Percentiles rank a stretch among this genome's conserved stretches.
Conservation (phyloP, 2,888 invertebrate genomes). For the Bimastos eiseni region DNA sequence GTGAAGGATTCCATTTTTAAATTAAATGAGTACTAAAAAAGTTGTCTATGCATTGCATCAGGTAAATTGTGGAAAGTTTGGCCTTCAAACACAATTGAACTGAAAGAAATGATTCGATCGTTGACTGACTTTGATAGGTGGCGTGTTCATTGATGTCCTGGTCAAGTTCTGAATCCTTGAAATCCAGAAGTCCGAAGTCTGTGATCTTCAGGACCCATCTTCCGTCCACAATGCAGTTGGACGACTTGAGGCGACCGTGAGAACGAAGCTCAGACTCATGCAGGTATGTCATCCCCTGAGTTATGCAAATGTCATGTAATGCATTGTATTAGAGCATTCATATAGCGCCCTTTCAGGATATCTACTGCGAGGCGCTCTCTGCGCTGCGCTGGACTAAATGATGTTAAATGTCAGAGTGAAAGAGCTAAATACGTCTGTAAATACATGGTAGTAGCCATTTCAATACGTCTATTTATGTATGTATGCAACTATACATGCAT, state of each 20-base stretch:
- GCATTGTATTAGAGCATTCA: too few relatives aligned
- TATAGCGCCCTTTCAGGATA: too few relatives aligned
- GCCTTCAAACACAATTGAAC: too few relatives aligned
- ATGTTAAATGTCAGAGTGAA: too few relatives aligned
- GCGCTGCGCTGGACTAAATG: too few relatives aligned
- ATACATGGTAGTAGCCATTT: not conserved
- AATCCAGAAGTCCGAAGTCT: conserved; percentile 86
- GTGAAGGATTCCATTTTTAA: too few relatives aligned
- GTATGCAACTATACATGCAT: not conserved
- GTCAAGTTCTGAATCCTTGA: conserved; percentile 53
- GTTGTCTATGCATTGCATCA: not conserved
- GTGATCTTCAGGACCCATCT: conserved; percentile 94
- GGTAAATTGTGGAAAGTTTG: not conserved
- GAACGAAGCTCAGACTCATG: conserved; percentile 86
- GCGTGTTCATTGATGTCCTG: conserved; percentile 54
- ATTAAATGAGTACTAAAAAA: not conserved
- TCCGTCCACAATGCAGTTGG: conserved; percentile 96
- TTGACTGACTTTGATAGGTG: conserved; percentile 53
- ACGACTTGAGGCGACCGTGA: conserved; percentile 92
- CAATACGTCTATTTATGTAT: not conserved
- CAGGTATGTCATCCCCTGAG: conserved; percentile 93
- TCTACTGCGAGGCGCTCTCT: too few relatives aligned
- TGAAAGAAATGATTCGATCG: not conserved
- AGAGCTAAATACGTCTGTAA: not conserved
- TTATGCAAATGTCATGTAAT: conserved; percentile 41